Conservation (phyloP, 2,888 invertebrate species). For the Drosophila niveifrons region DNA sequence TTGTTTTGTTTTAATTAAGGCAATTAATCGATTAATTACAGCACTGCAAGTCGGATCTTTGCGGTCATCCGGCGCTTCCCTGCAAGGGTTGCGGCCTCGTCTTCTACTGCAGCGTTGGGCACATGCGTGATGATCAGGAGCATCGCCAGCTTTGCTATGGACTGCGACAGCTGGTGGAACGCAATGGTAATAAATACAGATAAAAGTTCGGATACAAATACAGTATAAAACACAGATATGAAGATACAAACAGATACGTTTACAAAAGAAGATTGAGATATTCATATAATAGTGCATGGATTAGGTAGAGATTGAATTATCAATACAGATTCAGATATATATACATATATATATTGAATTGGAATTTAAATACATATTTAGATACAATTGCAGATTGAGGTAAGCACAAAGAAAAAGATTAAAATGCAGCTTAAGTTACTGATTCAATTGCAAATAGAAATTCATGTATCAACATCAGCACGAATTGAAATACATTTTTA, state of each 20-base stretch:
- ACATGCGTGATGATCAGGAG: constrained; percentile 87
- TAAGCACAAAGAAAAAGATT: no score
- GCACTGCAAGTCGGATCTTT: constrained; percentile 82
- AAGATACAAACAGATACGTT: background rate
- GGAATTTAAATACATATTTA: no score
- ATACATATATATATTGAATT: no score
- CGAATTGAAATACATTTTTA: no score
- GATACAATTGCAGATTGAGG: no score
- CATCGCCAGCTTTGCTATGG: constrained; percentile 88
- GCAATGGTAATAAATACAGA: constrained; percentile 85
- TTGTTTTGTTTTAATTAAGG: background rate
- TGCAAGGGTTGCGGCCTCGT: constrained; percentile 88
- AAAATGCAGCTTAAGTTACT: no score
- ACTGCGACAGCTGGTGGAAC: constrained; percentile 87
- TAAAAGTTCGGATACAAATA: background rate
- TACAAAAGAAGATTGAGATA: background rate
- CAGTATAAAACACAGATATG: no score
- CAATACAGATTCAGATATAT: no score
- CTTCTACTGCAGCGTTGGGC: constrained; percentile 88
- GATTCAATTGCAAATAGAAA: no score
- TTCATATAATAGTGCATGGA: no score
- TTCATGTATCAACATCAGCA: no score
- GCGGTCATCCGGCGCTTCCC: constrained; percentile 56
- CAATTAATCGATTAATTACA: constrained; percentile 37
- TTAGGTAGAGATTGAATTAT: no score